These are phyloP conservation scores for Netelia fuscicornis DNA, from an alignment of 2,888 invertebrate genomes.

Conservation along the genomic window DNA sequence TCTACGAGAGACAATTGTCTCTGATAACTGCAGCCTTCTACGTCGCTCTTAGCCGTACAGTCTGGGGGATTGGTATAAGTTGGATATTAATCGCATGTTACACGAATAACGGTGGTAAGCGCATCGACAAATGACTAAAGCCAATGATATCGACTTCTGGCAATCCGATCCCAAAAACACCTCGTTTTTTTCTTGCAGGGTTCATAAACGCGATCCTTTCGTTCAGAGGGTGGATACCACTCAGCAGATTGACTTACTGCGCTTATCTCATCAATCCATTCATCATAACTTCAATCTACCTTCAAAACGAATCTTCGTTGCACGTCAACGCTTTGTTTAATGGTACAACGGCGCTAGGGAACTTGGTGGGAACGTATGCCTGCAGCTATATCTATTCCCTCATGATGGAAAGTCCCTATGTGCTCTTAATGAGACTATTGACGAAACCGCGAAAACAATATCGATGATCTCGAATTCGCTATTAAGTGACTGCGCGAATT, in stretches of 20 bases:
- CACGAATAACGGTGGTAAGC: slow-evolving; percentile 86
- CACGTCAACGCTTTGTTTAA: slow-evolving; percentile 80
- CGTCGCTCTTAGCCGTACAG: slow-evolving; percentile 85
- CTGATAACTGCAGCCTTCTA: slow-evolving; percentile 85
- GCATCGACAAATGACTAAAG: background rate
- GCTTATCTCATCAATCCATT: slow-evolving; percentile 88
- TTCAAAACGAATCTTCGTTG: slow-evolving; percentile 78
- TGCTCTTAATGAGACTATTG: slow-evolving; percentile 80
- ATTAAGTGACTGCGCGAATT: background rate
- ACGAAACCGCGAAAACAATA: slow-evolving; percentile 61
- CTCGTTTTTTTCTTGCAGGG: slow-evolving; percentile 79
- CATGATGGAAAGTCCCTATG: slow-evolving; percentile 84
- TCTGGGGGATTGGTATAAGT: slow-evolving; percentile 86
- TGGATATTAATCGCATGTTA: slow-evolving; percentile 87
- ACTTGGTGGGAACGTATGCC: slow-evolving; percentile 78
- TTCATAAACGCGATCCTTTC: slow-evolving; percentile 83
- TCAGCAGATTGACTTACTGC: slow-evolving; percentile 87
- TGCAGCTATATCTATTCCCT: slow-evolving; percentile 81
- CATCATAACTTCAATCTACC: slow-evolving; percentile 85
- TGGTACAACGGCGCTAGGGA: slow-evolving; percentile 77
- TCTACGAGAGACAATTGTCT: slow-evolving; percentile 84
- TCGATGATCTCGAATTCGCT: slow-evolving; percentile 63
- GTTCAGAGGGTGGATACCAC: slow-evolving; percentile 79
- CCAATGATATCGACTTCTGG: background rate
- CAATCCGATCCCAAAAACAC: background rate